Percentiles rank a stretch among this genome's conserved stretches.
Conservation (phyloP, 2,113 vertebrate species). For the Myocastor coypus region DNA sequence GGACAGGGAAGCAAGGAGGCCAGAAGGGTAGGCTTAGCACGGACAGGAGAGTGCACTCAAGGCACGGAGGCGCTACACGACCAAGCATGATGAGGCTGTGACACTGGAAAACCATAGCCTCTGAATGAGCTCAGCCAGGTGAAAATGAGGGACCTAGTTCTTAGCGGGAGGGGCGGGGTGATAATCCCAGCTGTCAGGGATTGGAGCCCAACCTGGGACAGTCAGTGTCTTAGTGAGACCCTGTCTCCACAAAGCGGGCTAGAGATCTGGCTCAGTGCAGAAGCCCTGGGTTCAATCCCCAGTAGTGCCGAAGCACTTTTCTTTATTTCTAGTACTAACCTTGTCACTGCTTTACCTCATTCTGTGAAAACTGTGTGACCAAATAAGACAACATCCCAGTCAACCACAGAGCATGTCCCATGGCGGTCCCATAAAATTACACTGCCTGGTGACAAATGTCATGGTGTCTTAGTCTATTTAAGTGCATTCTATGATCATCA, state of each 20-base stretch:
- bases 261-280: neutral
- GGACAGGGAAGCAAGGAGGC: neutral
- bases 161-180: no score
- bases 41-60: neutral
- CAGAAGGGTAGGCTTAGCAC: neutral
- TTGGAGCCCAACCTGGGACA: neutral
- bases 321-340: neutral
- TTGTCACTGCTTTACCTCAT: neutral
- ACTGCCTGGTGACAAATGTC: neutral
- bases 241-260: neutral
- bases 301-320: neutral
- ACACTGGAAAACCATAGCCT: neutral
- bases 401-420: neutral
- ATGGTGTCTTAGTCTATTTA: neutral
- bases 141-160: no score
- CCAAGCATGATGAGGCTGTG: neutral
- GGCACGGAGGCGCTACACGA: neutral
- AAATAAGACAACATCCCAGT: neutral
- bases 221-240: neutral
- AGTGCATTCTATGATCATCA: neutral
- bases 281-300: neutral
- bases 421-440: neutral
- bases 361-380: neutral
- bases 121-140: neutral
- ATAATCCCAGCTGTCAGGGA: neutral